Evolutionary conservation across 2,888 invertebrate species (phyloP).

Genomic region (Scelioninae gen. 1): DNA sequence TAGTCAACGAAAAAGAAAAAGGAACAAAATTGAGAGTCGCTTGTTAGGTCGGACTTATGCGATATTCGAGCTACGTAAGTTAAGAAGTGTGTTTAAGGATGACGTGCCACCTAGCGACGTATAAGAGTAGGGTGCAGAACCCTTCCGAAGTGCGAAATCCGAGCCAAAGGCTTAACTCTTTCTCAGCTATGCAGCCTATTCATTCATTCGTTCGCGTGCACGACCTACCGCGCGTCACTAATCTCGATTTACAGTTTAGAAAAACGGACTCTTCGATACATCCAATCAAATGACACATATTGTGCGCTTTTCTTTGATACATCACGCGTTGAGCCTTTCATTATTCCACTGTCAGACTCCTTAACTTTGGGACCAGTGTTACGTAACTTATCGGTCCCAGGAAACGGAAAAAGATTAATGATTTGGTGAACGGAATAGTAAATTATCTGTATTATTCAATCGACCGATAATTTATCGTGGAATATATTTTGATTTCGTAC

Average conservation of each 20-base stretch:
- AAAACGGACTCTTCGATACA: constrained; percentile 77
- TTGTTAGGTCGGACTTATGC: constrained; percentile 77
- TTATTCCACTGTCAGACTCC: constrained; percentile 28
- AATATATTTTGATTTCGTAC: constrained; percentile 1
- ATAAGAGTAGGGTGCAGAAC: constrained; percentile 69
- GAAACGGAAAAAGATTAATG: constrained; percentile 44
- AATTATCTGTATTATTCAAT: no score
- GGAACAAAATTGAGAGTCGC: constrained; percentile 64
- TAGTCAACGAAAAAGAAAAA: constrained; percentile 31
- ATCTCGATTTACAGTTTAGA: constrained; percentile 79
- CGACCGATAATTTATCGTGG: constrained; percentile 28
- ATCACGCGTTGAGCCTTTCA: constrained; percentile 19
- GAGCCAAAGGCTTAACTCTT: constrained; percentile 74
- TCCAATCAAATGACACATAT: constrained; percentile 51
- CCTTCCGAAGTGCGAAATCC: constrained; percentile 78
- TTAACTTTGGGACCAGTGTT: constrained; percentile 24
- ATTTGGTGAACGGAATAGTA: constrained; percentile 25
- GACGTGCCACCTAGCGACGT: constrained; percentile 74
- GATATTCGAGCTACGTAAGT: constrained; percentile 77
- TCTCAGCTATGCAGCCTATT: constrained; percentile 70
- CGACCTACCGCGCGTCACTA: constrained; percentile 83
- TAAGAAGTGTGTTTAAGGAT: constrained; percentile 73
- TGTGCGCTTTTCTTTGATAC: constrained; percentile 46
- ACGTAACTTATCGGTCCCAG: constrained; percentile 22
- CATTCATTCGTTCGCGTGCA: constrained; percentile 77